Evolutionary conservation across 1,140 invertebrate genomes (phyloP), one percentile per base, ranked within the genome.

Genomic region (Copidosoma floridanum): DNA sequence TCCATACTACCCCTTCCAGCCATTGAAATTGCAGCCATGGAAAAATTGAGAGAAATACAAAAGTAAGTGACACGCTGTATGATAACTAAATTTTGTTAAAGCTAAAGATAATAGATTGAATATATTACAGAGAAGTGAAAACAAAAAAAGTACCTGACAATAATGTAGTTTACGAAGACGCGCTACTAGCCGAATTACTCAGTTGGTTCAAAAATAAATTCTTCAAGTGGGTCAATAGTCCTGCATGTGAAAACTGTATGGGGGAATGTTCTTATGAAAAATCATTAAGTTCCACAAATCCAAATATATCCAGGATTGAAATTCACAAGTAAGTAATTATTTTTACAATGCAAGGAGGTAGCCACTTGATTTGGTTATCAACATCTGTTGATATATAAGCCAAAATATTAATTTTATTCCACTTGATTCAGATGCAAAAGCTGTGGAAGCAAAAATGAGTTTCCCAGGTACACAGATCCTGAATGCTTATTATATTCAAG

Each of bases 151-250:
- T 14, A 32, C 43, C 40, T 54, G 56, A 53, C 53, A 55, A 53
- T 43, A 40, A 65, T 61, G 56, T 54, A 23, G 43, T 47, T 32
- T 40, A n/a, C 38, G 46, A 88, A 61, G 92, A 96, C 78, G 83
- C 90, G 11, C 69, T 96, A 1, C 71, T 98, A 0, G 70, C 89
- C 7, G 91, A 94, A 75, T 72, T 98, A 26, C 66, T 95, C 11
- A 77, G 82, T 20, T 98, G 95, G 95, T 98, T 97, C 71, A 97
- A 97, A 76, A 82, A 85, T 46, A 84, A 89, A 44, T 99, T 97
- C 81, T 99, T 98, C 72, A 77, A 80, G 38, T 99, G 96, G 96
- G 85, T 97, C 3, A 87, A 97, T 77, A 83, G 79, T 64, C 89
- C 92, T 0, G 71, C 76, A 0, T 98, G 95, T 74, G 72, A 82